These are phyloP conservation scores for Drosophila santomea DNA, from an alignment of 1,140 invertebrate genomes.

Conservation along the genomic window DNA sequence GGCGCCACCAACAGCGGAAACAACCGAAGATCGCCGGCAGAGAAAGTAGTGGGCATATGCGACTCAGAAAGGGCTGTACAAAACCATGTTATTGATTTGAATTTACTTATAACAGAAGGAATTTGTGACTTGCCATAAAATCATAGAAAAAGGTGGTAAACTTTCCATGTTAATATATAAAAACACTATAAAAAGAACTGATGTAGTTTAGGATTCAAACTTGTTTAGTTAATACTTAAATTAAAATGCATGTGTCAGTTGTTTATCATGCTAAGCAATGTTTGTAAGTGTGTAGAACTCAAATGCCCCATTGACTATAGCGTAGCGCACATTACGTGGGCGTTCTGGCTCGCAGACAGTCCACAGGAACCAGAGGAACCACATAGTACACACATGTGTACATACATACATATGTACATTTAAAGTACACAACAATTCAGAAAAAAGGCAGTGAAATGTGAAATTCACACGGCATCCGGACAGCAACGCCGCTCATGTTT, in stretches of 20 bases:
- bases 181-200: too few relatives aligned
- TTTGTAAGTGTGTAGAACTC: too few relatives aligned
- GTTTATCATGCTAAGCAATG: too few relatives aligned
- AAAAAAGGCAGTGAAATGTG: constrained; percentile 57
- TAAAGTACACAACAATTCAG: constrained; percentile 31
- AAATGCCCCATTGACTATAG: constrained; percentile 8
- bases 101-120: too few relatives aligned
- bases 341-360: constrained; percentile 58
- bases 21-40: constrained; percentile 41
- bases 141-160: too few relatives aligned
- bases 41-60: constrained; percentile 49
- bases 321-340: constrained; percentile 60
- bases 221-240: too few relatives aligned
- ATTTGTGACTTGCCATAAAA: too few relatives aligned
- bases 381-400: neutral
- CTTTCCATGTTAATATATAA: too few relatives aligned
- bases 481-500: constrained; percentile 15
- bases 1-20: constrained; percentile 59
- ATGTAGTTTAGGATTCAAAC: too few relatives aligned
- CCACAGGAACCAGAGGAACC: constrained; percentile 46
- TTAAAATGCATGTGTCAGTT: too few relatives aligned
- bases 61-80: neutral
- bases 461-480: constrained; percentile 63
- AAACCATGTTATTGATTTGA: neutral
- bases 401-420: constrained; percentile 15